phyloP scores from a whole-genome alignment of 2,797 vertebrate genomes.

The Enteromius mattozi region DNA sequence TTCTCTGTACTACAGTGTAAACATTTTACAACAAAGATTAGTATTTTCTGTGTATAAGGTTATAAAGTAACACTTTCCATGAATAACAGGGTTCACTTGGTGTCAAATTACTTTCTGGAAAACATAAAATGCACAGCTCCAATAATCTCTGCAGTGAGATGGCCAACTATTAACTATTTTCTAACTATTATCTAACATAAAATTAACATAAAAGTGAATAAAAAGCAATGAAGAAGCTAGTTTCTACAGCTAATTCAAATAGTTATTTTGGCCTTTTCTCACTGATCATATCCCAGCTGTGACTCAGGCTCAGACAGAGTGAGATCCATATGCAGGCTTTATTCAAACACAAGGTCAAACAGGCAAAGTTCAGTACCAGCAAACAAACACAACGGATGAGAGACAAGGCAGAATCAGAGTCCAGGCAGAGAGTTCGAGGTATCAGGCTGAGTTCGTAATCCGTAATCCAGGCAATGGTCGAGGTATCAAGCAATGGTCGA shows the following conservation, averaged over 20 bases:
- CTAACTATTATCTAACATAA: not conserved
- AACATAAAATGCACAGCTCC: not conserved
- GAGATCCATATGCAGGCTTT: too few species aligned
- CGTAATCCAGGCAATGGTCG: too few species aligned
- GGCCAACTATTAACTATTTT: not conserved
- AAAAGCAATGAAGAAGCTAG: not conserved
- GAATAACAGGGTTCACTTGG: not conserved
- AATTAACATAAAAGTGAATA: not conserved
- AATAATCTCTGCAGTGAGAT: not conserved
- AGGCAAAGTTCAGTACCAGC: too few species aligned
- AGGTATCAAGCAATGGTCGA: too few species aligned
- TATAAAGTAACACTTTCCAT: constrained; percentile 1
- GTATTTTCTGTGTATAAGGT: not conserved
- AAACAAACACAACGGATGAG: too few species aligned
- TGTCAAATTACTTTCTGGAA: not conserved
- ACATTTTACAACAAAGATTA: not conserved
- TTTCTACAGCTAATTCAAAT: not conserved
- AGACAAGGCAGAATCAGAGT: too few species aligned
- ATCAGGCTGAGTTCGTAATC: too few species aligned
- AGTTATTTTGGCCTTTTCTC: not conserved
- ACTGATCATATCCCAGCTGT: not conserved
- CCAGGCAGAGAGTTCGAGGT: too few species aligned
- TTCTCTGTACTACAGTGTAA: not conserved
- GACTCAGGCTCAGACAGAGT: too few species aligned
- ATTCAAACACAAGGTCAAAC: too few species aligned